Evolutionary conservation across 2,113 vertebrate genomes (phyloP).

Genomic region (Numida meleagris): DNA sequence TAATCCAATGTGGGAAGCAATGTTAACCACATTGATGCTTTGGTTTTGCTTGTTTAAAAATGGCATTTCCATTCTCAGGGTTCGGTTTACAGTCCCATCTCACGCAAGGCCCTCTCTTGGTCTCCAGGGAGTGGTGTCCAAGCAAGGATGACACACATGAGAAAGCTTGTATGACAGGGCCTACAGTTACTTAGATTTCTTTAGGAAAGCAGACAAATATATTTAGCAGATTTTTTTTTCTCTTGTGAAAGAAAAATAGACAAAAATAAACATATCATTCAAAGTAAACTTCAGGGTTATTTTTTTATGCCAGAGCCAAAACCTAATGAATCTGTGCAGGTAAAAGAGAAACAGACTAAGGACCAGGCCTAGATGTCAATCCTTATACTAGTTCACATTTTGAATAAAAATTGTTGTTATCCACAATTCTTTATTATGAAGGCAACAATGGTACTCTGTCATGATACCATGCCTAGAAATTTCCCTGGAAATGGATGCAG

Average conservation of each 20-base stretch:
- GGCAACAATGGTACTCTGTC: not conserved
- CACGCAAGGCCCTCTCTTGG: not conserved
- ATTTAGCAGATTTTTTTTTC: not conserved
- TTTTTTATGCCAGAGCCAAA: not conserved
- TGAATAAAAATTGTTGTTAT: not conserved
- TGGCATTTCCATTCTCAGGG: conserved; percentile 30
- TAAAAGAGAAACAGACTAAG: not conserved
- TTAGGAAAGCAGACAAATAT: not conserved
- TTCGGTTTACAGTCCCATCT: conserved; percentile 41
- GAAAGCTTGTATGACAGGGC: not conserved
- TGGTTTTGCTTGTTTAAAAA: conserved; percentile 53
- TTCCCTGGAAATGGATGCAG: not conserved
- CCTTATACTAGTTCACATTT: not conserved
- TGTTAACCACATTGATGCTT: conserved; percentile 48
- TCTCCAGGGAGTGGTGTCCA: not conserved
- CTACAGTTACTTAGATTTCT: not conserved
- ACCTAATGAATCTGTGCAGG: not conserved
- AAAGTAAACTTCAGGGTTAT: not conserved
- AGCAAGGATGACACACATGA: not conserved
- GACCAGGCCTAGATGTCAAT: not conserved
- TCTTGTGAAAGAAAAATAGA: not conserved
- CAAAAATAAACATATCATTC: not conserved
- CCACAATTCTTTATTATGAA: not conserved
- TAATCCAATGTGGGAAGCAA: conserved; percentile 55
- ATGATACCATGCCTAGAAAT: not conserved